Conservation (phyloP, 2,797 vertebrate species). For the Spinus olivaceus region DNA sequence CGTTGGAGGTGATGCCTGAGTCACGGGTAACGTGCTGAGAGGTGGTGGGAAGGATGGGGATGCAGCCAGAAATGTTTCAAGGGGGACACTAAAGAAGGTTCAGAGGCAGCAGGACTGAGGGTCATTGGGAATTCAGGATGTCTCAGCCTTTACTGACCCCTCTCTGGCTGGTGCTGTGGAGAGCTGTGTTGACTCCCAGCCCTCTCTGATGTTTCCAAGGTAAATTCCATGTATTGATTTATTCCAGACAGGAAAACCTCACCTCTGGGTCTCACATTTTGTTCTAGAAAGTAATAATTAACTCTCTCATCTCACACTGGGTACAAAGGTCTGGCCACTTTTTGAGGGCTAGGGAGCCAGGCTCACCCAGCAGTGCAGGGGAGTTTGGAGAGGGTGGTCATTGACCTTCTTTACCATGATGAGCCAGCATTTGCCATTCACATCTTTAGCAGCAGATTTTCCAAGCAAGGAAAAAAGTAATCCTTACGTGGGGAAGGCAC, state of each 20-base stretch:
- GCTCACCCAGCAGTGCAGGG: background rate
- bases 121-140: background rate
- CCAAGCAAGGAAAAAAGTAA: background rate
- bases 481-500: background rate
- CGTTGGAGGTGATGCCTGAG: fast-evolving
- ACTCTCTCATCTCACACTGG: background rate
- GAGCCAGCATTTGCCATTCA: background rate
- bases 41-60: background rate
- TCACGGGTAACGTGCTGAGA: fast-evolving
- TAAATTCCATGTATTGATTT: background rate
- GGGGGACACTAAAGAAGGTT: background rate
- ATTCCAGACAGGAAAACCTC: background rate
- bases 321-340: background rate
- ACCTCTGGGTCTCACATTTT: background rate
- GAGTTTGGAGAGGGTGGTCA: background rate
- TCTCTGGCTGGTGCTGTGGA: background rate
- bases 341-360: background rate
- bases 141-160: background rate
- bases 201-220: background rate
- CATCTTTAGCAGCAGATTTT: background rate
- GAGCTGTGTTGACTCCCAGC: background rate
- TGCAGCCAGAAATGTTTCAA: background rate
- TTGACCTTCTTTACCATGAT: fast-evolving
- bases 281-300: background rate
- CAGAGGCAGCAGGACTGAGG: background rate